Percentiles rank a stretch among this genome's conserved stretches.
Conservation (phyloP, 2,113 vertebrate genomes). For the Crotalus tigris region DNA sequence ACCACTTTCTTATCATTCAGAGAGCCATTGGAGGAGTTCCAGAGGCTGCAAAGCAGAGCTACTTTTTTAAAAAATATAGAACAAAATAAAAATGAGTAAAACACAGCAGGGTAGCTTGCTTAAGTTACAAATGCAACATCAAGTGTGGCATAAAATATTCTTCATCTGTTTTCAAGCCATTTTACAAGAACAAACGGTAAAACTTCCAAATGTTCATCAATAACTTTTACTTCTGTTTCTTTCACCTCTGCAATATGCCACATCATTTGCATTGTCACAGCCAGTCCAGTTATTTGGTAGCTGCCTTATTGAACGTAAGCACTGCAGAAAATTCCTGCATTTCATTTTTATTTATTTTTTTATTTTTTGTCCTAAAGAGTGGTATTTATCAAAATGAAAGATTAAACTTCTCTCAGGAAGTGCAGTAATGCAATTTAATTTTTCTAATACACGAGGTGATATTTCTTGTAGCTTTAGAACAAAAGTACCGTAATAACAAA, state of each 20-base stretch:
- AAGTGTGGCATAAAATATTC: background rate
- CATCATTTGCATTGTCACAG: background rate
- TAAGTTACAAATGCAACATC: background rate
- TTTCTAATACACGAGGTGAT: conserved; percentile 42
- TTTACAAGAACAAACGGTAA: background rate
- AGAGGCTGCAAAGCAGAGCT: background rate
- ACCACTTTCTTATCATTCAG: background rate
- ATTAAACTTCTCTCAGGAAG: conserved; percentile 57
- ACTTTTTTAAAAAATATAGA: background rate
- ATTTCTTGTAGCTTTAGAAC: conserved; percentile 52
- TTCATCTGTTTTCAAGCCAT: background rate
- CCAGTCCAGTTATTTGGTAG: background rate
- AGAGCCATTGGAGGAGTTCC: background rate
- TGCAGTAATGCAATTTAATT: conserved; percentile 56
- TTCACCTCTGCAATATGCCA: background rate
- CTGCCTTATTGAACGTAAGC: background rate
- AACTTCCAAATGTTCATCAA: background rate
- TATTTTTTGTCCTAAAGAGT: conserved; percentile 44
- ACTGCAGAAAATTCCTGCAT: conserved; percentile 8
- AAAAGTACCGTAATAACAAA: conserved; percentile 2
- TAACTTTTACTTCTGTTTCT: background rate
- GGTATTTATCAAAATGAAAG: conserved; percentile 47
- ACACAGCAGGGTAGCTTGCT: background rate
- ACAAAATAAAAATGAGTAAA: background rate
- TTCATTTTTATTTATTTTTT: conserved; percentile 44